A percentile compares a stretch with the other conserved stretches of the same genome.
These are phyloP conservation scores for Drepana arcuata DNA, from an alignment of 1,140 invertebrate species.

Conservation along the genomic window DNA sequence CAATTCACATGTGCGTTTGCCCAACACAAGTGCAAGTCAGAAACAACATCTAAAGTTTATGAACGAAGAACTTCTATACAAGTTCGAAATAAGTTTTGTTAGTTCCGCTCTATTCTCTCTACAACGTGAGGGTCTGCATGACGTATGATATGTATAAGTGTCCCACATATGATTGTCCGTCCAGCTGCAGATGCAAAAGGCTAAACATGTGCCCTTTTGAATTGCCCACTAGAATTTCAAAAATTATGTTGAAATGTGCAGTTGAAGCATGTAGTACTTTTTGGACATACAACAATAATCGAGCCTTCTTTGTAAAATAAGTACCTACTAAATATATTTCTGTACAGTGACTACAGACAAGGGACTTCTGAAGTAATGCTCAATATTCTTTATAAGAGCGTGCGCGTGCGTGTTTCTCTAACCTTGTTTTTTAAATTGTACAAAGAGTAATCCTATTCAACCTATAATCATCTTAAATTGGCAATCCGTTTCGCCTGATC, in stretches of 20 bases:
- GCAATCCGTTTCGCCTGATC: slow-evolving; percentile 22
- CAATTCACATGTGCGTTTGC: slow-evolving; percentile 27
- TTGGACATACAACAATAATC: too few relatives aligned
- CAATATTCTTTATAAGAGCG: too few relatives aligned
- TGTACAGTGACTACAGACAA: neutral
- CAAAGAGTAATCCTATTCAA: slow-evolving; percentile 16
- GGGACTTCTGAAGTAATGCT: too few relatives aligned
- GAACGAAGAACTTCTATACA: too few relatives aligned
- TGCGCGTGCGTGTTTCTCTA: too few relatives aligned
- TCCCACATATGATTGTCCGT: slow-evolving; percentile 30
- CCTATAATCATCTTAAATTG: slow-evolving; percentile 25
- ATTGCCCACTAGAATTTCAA: too few relatives aligned
- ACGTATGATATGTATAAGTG: neutral
- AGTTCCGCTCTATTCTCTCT: slow-evolving; percentile 17
- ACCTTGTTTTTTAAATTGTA: slow-evolving; percentile 8
- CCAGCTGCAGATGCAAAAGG: slow-evolving; percentile 39
- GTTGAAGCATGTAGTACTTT: too few relatives aligned
- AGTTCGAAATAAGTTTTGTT: too few relatives aligned
- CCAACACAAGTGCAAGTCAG: slow-evolving; percentile 28
- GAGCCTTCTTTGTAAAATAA: too few relatives aligned
- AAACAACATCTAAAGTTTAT: too few relatives aligned
- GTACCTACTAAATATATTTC: neutral
- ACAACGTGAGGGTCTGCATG: slow-evolving; percentile 31
- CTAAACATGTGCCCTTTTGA: too few relatives aligned
- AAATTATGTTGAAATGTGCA: too few relatives aligned